These are phyloP conservation scores for Geococcyx californianus DNA, from an alignment of 2,113 vertebrate genomes.

Conservation along the genomic window DNA sequence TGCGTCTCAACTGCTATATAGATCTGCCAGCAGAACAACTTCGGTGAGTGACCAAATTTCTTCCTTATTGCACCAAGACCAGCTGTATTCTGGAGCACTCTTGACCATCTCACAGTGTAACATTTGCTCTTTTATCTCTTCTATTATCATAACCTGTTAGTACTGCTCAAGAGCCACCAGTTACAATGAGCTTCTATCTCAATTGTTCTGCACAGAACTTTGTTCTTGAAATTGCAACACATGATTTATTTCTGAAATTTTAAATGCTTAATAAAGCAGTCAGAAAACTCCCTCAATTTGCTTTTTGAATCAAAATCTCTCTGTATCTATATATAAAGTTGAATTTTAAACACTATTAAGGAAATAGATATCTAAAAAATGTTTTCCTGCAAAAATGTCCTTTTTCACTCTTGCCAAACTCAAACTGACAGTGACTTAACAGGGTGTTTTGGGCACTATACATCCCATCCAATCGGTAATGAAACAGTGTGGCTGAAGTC, in stretches of 20 bases:
- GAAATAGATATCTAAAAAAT: not conserved
- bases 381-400: not conserved
- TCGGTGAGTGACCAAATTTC: not conserved
- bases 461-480: not conserved
- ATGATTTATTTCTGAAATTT: not conserved
- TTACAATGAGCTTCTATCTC: accelerated
- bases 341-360: not conserved
- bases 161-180: not conserved
- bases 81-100: not conserved
- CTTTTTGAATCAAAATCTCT: not conserved
- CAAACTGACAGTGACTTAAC: not conserved
- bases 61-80: not conserved
- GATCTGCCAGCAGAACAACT: not conserved
- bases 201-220: not conserved
- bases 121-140: not conserved
- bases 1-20: not conserved
- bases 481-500: not conserved
- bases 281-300: not conserved
- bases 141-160: not conserved
- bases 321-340: too few species aligned
- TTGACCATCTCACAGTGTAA: not conserved
- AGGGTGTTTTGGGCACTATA: not conserved
- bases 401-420: not conserved
- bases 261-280: not conserved
- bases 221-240: not conserved